Evolutionary conservation across 2,113 vertebrate genomes (phyloP).

Genomic region (Corynorhinus townsendii): DNA sequence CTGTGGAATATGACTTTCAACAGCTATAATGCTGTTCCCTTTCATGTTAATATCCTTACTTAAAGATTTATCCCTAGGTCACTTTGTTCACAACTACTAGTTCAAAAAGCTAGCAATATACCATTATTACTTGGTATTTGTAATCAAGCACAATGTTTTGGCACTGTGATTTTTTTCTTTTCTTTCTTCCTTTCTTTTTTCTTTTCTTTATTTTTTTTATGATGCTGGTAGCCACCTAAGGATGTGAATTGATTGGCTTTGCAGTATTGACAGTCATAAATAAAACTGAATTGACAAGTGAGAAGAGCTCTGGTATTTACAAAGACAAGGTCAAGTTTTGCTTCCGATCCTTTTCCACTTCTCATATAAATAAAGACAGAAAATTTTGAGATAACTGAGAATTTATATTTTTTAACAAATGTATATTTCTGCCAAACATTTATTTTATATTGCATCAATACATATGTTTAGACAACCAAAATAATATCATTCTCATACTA

Average conservation of each 20-base stretch:
- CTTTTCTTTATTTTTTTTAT: slow-evolving; percentile 59
- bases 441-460: slow-evolving; percentile 5
- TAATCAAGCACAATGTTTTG: neutral
- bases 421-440: neutral
- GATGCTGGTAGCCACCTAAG: slow-evolving; percentile 35
- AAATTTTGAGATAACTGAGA: neutral
- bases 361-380: neutral
- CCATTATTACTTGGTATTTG: neutral
- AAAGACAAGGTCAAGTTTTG: slow-evolving; percentile 9
- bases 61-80: neutral
- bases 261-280: slow-evolving; percentile 49
- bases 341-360: neutral
- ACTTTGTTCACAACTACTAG: neutral
- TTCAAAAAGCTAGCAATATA: neutral
- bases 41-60: neutral
- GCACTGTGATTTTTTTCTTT: neutral
- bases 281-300: neutral
- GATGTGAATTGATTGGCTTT: slow-evolving; percentile 59
- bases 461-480: neutral
- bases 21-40: neutral
- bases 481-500: neutral
- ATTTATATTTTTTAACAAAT: slow-evolving; percentile 21
- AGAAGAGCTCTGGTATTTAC: neutral
- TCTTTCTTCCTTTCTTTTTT: neutral
- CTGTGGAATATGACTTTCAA: neutral